A percentile compares a stretch with the other conserved stretches of the same genome.
phyloP scores from a whole-genome alignment of 1,140 invertebrate genomes.

The Pseudomyrmex pallidus region DNA sequence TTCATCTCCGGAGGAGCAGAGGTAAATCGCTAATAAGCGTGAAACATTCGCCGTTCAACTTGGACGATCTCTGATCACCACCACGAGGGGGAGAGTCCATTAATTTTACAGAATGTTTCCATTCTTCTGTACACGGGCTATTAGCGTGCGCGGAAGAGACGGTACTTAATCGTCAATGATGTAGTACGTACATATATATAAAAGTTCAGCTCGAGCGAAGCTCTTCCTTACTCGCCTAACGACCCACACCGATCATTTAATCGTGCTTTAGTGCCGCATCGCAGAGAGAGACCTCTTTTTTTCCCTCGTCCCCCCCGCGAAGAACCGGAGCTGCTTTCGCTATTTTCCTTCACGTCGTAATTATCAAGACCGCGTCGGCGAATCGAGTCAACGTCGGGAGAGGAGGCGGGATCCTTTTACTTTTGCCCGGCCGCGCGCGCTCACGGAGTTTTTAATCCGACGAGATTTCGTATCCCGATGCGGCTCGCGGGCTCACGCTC shows the following conservation, averaged over 20 bases:
- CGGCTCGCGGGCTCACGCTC: slow-evolving; percentile 11
- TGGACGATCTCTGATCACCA: not conserved
- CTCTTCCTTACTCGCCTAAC: slow-evolving; percentile 49
- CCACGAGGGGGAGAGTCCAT: not conserved
- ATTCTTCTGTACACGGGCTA: not conserved
- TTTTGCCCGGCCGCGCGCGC: slow-evolving; percentile 19
- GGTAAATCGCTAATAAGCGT: too few relatives aligned
- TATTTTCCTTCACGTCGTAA: slow-evolving; percentile 42
- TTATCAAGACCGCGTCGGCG: slow-evolving; percentile 49
- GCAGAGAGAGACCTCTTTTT: not conserved
- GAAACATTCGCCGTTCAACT: not conserved
- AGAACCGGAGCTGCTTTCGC: slow-evolving; percentile 40
- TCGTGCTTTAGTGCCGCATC: slow-evolving; percentile 47
- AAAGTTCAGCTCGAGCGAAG: slow-evolving; percentile 34
- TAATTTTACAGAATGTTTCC: slow-evolving; percentile 29
- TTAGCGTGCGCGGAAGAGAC: slow-evolving; percentile 31
- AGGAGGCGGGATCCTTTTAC: slow-evolving; percentile 39
- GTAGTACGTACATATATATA: slow-evolving; percentile 13
- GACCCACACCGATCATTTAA: slow-evolving; percentile 52
- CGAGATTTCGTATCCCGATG: slow-evolving; percentile 15
- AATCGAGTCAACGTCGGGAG: not conserved
- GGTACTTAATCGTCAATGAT: slow-evolving; percentile 12
- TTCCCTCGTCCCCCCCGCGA: too few relatives aligned
- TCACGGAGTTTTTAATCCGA: not conserved
- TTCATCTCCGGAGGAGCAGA: too few relatives aligned